phyloP scores from a whole-genome alignment of 2,888 invertebrate genomes.

The Conomelus anceps region DNA sequence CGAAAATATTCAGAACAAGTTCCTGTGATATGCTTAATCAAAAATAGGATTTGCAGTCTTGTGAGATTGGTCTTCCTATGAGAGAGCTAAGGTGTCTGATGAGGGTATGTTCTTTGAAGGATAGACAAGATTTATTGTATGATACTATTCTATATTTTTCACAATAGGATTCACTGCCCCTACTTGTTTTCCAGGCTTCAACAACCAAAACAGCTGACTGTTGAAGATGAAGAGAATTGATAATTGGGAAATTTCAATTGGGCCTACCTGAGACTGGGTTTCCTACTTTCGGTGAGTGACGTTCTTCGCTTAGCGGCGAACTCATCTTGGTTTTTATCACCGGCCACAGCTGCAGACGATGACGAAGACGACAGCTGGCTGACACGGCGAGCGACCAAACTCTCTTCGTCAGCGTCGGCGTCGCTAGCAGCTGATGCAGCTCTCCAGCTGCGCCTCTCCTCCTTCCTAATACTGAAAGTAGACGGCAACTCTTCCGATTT shows the following conservation, averaged over 20 bases:
- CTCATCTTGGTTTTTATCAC: neutral
- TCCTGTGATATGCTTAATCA: too few relatives aligned
- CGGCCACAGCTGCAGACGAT: slow-evolving; percentile 4
- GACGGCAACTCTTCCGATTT: neutral
- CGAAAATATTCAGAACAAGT: too few relatives aligned
- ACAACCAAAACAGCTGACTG: too few relatives aligned
- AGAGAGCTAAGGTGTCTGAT: too few relatives aligned
- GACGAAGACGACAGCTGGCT: slow-evolving; percentile 30
- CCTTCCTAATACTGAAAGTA: neutral
- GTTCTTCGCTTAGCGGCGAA: slow-evolving; percentile 11
- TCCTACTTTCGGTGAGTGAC: slow-evolving; percentile 21
- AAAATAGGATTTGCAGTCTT: too few relatives aligned
- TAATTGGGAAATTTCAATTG: neutral
- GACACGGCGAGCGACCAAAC: slow-evolving; percentile 32
- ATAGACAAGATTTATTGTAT: too few relatives aligned
- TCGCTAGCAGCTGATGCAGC: neutral
- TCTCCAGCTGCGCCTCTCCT: neutral
- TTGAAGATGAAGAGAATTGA: too few relatives aligned
- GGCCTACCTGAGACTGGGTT: slow-evolving; percentile 19
- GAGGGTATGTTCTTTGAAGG: too few relatives aligned
- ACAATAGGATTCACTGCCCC: too few relatives aligned
- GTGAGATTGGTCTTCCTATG: too few relatives aligned
- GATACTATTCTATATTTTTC: too few relatives aligned
- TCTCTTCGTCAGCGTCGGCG: slow-evolving; percentile 18
- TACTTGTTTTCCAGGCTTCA: too few relatives aligned